Conservation (phyloP, 2,113 vertebrate genomes). For the Pluvialis apricaria region DNA sequence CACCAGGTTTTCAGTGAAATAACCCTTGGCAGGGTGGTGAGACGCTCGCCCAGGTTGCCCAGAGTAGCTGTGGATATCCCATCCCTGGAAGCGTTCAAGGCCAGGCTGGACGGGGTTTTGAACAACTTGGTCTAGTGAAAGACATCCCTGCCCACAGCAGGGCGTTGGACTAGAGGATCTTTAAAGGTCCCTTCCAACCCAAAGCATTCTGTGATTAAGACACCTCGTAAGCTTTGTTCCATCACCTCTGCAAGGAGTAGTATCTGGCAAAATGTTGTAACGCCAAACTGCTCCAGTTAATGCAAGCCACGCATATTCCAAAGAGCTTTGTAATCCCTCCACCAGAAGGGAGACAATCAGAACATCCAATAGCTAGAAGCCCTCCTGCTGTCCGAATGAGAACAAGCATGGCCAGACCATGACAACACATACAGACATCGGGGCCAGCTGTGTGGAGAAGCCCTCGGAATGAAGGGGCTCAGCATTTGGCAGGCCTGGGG, state of each 20-base stretch:
- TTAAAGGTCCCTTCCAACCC: neutral
- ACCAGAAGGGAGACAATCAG: neutral
- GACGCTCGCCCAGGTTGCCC: neutral
- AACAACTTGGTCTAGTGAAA: neutral
- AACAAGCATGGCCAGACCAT: neutral
- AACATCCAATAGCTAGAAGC: neutral
- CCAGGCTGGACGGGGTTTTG: neutral
- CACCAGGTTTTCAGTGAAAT: neutral
- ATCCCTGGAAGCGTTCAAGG: neutral
- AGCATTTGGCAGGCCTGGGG: neutral
- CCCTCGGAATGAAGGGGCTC: accelerated
- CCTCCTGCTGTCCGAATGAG: neutral
- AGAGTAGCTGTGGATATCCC: neutral
- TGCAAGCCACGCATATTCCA: neutral
- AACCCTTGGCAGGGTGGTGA: neutral
- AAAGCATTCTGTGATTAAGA: neutral
- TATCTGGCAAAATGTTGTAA: neutral
- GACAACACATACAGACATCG: neutral
- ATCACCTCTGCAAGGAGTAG: neutral
- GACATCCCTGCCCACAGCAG: accelerated
- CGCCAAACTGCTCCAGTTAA: neutral
- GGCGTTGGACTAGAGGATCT: neutral
- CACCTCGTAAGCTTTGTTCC: neutral
- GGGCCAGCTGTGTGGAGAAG: neutral
- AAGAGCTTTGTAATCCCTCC: neutral